Base-by-base conservation (phyloP, 64 coral and sea anemone species). In the Exaiptasia diaphana region DNA sequence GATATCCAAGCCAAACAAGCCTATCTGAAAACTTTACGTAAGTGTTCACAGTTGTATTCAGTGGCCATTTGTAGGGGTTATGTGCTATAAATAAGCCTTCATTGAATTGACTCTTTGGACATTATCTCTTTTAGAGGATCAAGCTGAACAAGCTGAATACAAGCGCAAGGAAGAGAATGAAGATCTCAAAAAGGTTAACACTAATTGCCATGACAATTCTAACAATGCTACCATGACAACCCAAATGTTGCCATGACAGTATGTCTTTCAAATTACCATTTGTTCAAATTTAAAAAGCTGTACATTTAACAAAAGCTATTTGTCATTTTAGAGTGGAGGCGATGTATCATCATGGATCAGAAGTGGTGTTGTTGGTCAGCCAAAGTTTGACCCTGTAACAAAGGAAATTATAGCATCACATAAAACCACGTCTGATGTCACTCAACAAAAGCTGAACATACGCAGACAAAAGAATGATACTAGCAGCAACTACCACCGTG, bases 331-430 rank as follows among this genome's bases (percentile, higher is more conserved):
- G 91, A 80, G 64, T 41, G 86, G 86, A 23, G 64, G 24, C 11
- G 91, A 94, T 39, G 91, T 88, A 18, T 85, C 79, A 4, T 83
- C 91, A 13, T 94, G 91, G 91, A 9, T 94, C 24, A 68, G 87
- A 8, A 46, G 38, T 6, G 91, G 91, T 36, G 73, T 78, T 6
- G 79, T 94, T 48, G 91, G 91, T 18, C 91, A 94, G 45, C 91
- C 91, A 15, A 82, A 55, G 20, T 83, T 76, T 57, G 39, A 94
- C 45, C 77, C 91, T 4, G 53, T 77, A 61, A 94, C 91, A 32
- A 89, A 80, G 44, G 91, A 89, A 37, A 83, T 84, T 15, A 39
- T 85, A 31, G 79, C 60, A 14, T 43, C 73, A 84, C 86, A 82
- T 20, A 94, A 88, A 50, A 46, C 68, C 29, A 87, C 86, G 37